A percentile compares a stretch with the other conserved stretches of the same genome.
These are phyloP conservation scores for Leptopilina clavipes DNA, from an alignment of 1,140 invertebrate species.

Conservation along the genomic window DNA sequence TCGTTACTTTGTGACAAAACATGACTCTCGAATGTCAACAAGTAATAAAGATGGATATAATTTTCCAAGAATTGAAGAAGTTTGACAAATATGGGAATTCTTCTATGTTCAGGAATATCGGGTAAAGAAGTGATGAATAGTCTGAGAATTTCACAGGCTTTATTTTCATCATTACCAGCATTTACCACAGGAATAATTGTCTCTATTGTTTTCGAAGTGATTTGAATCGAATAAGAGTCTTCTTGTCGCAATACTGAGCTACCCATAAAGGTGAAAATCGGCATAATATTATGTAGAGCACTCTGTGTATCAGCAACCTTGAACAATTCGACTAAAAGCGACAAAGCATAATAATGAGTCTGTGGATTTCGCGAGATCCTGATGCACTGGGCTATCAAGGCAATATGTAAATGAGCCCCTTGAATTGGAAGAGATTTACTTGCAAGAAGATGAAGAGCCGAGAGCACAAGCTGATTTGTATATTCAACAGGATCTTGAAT, in stretches of 20 bases:
- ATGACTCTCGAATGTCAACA: conserved; percentile 82
- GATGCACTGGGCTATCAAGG: conserved; percentile 91
- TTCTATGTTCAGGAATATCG: conserved; percentile 92
- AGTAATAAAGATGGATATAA: conserved; percentile 86
- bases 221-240: conserved; percentile 94
- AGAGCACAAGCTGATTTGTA: conserved; percentile 89
- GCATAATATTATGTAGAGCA: conserved; percentile 93
- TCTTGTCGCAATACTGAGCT: conserved; percentile 92
- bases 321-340: conserved; percentile 79
- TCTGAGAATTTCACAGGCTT: conserved; percentile 81
- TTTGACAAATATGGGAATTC: conserved; percentile 86
- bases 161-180: conserved; percentile 72
- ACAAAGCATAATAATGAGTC: conserved; percentile 92
- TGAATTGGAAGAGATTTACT: conserved; percentile 61
- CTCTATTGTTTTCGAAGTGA: conserved; percentile 92
- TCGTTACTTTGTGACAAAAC: conserved; percentile 70
- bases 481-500: conserved; percentile 91
- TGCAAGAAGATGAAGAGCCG: conserved; percentile 82
- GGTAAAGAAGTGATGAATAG: conserved; percentile 92
- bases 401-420: conserved; percentile 84
- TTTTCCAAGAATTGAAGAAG: conserved; percentile 84
- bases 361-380: conserved; percentile 92
- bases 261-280: conserved; percentile 97
- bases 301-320: conserved; percentile 83
- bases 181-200: conserved; percentile 91